phyloP scores from a whole-genome alignment of 2,113 vertebrate species.

The Callorhinus ursinus region DNA sequence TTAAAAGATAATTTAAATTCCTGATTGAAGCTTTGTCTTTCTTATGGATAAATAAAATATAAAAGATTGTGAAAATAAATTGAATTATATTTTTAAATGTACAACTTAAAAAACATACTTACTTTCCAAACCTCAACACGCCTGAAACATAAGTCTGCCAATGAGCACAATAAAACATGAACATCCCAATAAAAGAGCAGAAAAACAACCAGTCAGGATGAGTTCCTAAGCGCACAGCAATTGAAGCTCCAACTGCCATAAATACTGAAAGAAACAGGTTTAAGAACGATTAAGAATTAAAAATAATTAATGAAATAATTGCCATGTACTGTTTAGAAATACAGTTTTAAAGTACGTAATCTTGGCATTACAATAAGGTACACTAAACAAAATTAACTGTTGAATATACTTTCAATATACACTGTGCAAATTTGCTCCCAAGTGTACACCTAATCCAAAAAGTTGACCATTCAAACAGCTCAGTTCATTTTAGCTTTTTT shows the following conservation, averaged over 20 bases:
- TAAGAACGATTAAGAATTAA: background rate
- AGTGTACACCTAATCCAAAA: background rate
- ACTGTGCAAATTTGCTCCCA: background rate
- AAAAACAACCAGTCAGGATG: constrained; percentile 95
- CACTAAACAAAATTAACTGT: background rate
- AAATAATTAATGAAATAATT: background rate
- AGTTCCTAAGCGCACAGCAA: constrained; percentile 92
- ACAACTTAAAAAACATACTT: constrained; percentile 81
- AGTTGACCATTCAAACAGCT: background rate
- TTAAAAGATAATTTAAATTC: constrained; percentile 20
- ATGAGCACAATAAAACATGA: constrained; percentile 99
- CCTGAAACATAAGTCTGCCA: constrained; percentile 99
- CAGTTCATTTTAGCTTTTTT: background rate
- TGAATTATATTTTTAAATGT: background rate
- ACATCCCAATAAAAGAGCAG: constrained; percentile 95
- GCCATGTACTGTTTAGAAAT: background rate
- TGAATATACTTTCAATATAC: background rate
- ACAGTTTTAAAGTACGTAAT: background rate
- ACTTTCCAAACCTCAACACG: constrained; percentile 95
- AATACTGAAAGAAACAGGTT: constrained; percentile 90
- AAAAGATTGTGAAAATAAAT: background rate
- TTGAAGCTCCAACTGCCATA: constrained; percentile 92
- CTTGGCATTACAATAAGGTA: background rate
- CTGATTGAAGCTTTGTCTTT: background rate
- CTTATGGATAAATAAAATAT: background rate